Conservation (phyloP, 2,113 vertebrate species). For the Crypturellus undulatus region DNA sequence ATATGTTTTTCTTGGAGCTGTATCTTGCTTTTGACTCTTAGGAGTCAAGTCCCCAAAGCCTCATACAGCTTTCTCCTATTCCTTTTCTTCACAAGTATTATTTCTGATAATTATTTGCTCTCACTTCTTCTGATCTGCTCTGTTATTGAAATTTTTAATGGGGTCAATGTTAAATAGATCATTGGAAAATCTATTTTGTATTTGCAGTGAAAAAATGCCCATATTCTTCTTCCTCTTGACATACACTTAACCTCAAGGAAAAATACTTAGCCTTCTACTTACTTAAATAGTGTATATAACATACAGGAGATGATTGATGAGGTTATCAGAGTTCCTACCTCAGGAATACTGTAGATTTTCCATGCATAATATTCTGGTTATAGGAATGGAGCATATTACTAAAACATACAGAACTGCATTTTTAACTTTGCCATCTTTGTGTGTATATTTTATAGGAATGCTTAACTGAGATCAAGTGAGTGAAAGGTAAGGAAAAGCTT, state of each 20-base stretch:
- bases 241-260: slow-evolving; percentile 50
- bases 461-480: neutral
- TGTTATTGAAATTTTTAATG: slow-evolving; percentile 29
- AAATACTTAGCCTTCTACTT: slow-evolving; percentile 52
- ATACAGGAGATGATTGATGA: slow-evolving; percentile 43
- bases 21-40: neutral
- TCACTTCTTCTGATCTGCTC: neutral
- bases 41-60: neutral
- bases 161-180: slow-evolving; percentile 57
- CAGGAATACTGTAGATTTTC: slow-evolving; percentile 8
- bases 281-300: slow-evolving; percentile 29
- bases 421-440: slow-evolving; percentile 21
- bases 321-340: slow-evolving; percentile 34
- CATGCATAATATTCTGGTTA: slow-evolving; percentile 21
- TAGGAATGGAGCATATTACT: neutral
- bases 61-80: neutral
- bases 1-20: neutral
- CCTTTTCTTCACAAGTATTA: slow-evolving; percentile 30
- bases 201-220: slow-evolving; percentile 45
- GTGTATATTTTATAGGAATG: neutral
- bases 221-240: slow-evolving; percentile 48
- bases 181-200: slow-evolving; percentile 46
- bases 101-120: slow-evolving; percentile 29
- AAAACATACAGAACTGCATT: neutral
- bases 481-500: neutral